Percentiles rank a stretch among this genome's conserved stretches.
Conservation (phyloP, 1,140 invertebrate species). For the Caenorhabditis remanei region DNA sequence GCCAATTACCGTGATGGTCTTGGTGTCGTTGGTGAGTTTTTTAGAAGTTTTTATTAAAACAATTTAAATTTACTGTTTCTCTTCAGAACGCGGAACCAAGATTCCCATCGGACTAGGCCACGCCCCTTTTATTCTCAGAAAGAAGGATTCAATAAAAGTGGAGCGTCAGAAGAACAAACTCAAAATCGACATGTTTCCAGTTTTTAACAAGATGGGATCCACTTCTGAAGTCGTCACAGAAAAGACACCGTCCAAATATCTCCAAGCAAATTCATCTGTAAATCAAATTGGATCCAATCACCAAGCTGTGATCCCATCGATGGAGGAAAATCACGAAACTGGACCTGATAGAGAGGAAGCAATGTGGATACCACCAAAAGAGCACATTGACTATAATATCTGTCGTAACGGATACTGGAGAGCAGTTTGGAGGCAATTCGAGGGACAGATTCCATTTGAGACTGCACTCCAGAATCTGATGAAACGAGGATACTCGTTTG, state of each 20-base stretch:
- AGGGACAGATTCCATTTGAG: not conserved
- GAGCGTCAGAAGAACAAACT: not conserved
- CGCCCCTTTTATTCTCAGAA: not conserved
- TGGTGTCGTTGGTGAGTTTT: too few relatives aligned
- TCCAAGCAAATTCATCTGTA: too few relatives aligned
- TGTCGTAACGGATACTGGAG: not conserved
- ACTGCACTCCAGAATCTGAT: not conserved
- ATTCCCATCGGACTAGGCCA: not conserved
- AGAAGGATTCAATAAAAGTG: not conserved
- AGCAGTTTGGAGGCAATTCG: not conserved
- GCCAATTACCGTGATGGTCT: too few relatives aligned
- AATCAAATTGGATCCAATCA: too few relatives aligned
- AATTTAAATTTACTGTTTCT: too few relatives aligned
- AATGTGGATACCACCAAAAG: not conserved
- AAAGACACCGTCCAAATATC: too few relatives aligned
- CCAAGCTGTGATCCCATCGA: too few relatives aligned
- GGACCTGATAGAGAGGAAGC: not conserved
- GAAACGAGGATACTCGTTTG: not conserved
- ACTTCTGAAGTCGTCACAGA: too few relatives aligned
- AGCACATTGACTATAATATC: not conserved
- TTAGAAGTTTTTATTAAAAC: too few relatives aligned
- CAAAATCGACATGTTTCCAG: not conserved
- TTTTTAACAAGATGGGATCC: too few relatives aligned
- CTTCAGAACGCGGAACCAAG: not conserved
- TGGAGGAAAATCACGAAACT: not conserved